Percentiles rank a stretch among this genome's conserved stretches.
Evolutionary conservation across 2,888 invertebrate genomes (phyloP).

Genomic region (Polylopha cassiicola): DNA sequence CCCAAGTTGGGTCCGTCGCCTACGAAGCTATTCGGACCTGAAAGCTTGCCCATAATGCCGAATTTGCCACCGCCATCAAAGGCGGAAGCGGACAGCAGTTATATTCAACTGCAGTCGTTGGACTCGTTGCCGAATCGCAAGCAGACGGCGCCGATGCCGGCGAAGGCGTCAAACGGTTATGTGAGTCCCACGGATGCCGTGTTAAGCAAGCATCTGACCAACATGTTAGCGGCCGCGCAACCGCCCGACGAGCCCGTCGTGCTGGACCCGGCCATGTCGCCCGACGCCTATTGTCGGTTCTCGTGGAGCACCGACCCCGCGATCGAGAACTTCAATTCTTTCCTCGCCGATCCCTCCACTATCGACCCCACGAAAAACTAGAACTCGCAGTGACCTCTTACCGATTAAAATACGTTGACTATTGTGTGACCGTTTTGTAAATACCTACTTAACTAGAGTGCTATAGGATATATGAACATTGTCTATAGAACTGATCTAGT

Average conservation of each 20-base stretch:
- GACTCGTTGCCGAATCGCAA: slow-evolving; percentile 59
- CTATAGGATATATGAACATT: slow-evolving; percentile 51
- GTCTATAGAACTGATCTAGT: slow-evolving; percentile 55
- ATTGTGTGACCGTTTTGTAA: slow-evolving; percentile 59
- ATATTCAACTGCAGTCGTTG: slow-evolving; percentile 66
- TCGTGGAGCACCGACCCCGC: slow-evolving; percentile 72
- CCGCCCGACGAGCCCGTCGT: slow-evolving; percentile 61
- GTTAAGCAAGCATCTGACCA: slow-evolving; percentile 66
- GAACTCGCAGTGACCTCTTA: slow-evolving; percentile 45
- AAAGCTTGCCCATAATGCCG: slow-evolving; percentile 68
- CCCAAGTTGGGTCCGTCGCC: slow-evolving; percentile 53
- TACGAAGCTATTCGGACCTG: slow-evolving; percentile 54
- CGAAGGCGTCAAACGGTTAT: slow-evolving; percentile 57
- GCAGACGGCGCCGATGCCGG: slow-evolving; percentile 44
- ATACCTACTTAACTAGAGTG: slow-evolving; percentile 56
- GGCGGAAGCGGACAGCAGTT: slow-evolving; percentile 55
- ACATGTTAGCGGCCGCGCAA: slow-evolving; percentile 54
- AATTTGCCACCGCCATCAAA: slow-evolving; percentile 60
- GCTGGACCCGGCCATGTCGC: slow-evolving; percentile 68
- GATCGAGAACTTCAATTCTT: slow-evolving; percentile 65
- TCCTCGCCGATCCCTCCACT: slow-evolving; percentile 56
- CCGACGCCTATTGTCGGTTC: slow-evolving; percentile 71
- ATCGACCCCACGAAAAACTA: slow-evolving; percentile 57
- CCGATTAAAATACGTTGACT: slow-evolving; percentile 45
- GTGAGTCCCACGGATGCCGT: slow-evolving; percentile 64